Conservation (phyloP, 2,888 invertebrate genomes). For the Pachycephus smyrnensis region DNA sequence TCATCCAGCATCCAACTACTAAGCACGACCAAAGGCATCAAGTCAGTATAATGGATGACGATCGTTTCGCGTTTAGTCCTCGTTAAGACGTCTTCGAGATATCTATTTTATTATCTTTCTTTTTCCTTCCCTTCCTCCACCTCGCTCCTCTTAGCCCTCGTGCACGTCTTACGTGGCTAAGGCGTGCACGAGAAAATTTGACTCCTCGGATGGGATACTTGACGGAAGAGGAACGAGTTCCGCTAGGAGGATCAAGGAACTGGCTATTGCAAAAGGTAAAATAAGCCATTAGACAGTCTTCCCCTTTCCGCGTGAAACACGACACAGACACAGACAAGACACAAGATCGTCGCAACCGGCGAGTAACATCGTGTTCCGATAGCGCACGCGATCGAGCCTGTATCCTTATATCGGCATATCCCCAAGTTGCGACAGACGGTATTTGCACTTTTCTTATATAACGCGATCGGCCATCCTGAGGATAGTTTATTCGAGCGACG, state of each 20-base stretch:
- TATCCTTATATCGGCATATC: constrained; percentile 36
- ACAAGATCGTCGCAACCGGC: not conserved
- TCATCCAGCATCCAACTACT: not conserved
- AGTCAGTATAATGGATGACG: not conserved
- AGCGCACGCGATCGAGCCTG: constrained; percentile 47
- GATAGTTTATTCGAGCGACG: not conserved
- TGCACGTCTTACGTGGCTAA: not conserved
- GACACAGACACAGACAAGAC: not conserved
- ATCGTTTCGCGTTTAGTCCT: not conserved
- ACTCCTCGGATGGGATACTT: not conserved
- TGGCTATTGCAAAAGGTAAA: not conserved
- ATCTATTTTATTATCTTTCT: not conserved
- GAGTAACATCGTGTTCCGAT: not conserved
- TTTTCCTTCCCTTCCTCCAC: not conserved
- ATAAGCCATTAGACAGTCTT: not conserved
- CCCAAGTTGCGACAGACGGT: constrained; percentile 44
- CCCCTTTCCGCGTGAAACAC: not conserved
- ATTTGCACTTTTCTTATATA: constrained; percentile 40
- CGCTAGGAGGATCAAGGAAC: not conserved
- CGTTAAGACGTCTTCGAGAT: not conserved
- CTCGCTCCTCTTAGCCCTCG: not conserved
- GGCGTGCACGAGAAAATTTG: not conserved
- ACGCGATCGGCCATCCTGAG: constrained; percentile 9
- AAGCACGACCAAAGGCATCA: not conserved
- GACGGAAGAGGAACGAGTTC: not conserved